These are phyloP conservation scores for Lagenorhynchus albirostris DNA, from an alignment of 2,113 vertebrate species.

Conservation along the genomic window DNA sequence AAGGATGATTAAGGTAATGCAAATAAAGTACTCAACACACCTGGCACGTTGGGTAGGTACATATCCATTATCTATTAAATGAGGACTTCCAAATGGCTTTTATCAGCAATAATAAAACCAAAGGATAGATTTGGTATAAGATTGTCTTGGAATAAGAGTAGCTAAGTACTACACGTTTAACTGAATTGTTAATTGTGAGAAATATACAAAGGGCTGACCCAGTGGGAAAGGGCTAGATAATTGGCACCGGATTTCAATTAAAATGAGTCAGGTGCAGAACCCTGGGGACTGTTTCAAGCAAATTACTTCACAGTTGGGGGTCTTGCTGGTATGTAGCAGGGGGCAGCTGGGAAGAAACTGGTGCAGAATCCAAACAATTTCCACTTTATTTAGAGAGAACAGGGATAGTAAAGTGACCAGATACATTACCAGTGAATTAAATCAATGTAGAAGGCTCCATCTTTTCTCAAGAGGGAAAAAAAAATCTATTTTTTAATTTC, in stretches of 20 bases:
- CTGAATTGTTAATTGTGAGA: constrained; percentile 26
- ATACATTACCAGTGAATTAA: not conserved
- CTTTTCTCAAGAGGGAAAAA: not conserved
- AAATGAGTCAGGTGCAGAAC: constrained; percentile 39
- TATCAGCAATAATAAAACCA: constrained; percentile 22
- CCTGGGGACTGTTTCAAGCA: not conserved
- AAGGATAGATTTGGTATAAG: not conserved
- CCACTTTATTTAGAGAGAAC: not conserved
- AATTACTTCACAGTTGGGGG: constrained; percentile 48
- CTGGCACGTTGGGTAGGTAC: not conserved
- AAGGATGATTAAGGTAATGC: not conserved
- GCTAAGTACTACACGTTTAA: constrained; percentile 21
- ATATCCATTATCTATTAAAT: not conserved
- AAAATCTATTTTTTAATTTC: not conserved
- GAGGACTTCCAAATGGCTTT: not conserved
- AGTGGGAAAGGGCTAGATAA: constrained; percentile 44
- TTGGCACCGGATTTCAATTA: constrained; percentile 55
- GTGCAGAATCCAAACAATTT: constrained; percentile 22
- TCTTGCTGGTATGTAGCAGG: not conserved
- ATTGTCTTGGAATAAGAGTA: not conserved
- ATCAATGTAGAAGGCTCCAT: not conserved
- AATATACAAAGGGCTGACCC: not conserved
- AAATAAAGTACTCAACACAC: not conserved
- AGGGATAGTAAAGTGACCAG: not conserved
- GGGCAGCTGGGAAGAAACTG: constrained; percentile 2